These are phyloP conservation scores for Cephus pulcher DNA, from an alignment of 2,888 invertebrate species.

Conservation along the genomic window DNA sequence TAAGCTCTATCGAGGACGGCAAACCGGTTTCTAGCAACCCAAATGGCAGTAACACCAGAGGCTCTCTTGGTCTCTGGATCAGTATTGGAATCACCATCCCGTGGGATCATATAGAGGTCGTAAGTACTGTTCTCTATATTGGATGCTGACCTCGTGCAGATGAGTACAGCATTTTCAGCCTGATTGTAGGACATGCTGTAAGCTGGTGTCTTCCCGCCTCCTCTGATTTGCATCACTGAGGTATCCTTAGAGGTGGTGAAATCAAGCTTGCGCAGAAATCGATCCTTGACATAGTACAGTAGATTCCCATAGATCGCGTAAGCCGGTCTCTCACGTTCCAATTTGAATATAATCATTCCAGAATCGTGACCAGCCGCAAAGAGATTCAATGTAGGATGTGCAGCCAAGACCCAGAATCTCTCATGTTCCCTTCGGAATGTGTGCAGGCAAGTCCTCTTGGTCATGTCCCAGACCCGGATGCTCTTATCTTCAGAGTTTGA, in stretches of 20 bases:
- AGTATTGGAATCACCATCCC: constrained; percentile 70
- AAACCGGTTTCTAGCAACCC: constrained; percentile 98
- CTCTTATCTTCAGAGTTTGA: constrained; percentile 98
- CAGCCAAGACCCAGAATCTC: constrained; percentile 96
- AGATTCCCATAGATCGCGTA: constrained; percentile 94
- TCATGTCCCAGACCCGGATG: constrained; percentile 99
- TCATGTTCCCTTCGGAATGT: constrained; percentile 96
- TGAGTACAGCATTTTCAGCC: constrained; percentile 93
- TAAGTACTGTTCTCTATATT: constrained; percentile 92
- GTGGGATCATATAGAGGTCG: constrained; percentile 91
- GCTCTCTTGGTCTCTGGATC: constrained; percentile 85
- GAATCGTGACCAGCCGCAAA: constrained; percentile 99
- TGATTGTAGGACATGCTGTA: constrained; percentile 96
- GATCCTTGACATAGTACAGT: constrained; percentile 96
- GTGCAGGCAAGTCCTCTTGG: constrained; percentile 90
- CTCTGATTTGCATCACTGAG: constrained; percentile 92
- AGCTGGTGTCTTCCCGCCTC: constrained; percentile 80
- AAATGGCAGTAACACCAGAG: constrained; percentile 90
- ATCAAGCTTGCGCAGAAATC: constrained; percentile 90
- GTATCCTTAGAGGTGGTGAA: constrained; percentile 93
- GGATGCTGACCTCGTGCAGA: constrained; percentile 81
- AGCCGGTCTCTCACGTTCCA: constrained; percentile 96
- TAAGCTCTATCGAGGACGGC: constrained; percentile 96
- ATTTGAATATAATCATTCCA: constrained; percentile 87
- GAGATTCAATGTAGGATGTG: constrained; percentile 94